Evolutionary conservation across 2,113 vertebrate species (phyloP), one percentile per base, ranked within the genome.

Genomic region (Amphiprion ocellaris): DNA sequence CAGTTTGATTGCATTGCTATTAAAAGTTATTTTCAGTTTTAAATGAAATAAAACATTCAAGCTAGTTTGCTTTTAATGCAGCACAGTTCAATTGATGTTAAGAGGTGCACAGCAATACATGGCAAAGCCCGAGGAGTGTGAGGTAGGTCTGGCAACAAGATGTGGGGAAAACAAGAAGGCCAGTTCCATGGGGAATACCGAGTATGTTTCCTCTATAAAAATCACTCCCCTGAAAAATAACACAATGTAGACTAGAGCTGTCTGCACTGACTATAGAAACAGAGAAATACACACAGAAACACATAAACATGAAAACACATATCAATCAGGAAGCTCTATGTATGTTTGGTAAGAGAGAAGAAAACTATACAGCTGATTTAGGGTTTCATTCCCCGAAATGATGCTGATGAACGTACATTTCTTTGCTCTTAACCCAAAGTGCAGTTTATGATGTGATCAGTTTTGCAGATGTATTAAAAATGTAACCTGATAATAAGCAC

Each of bases 141-240:
- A 49, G 63, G 64, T 60, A 17, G 69, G 53, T 73, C 72, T 86
- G 75, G 62, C 30, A 69, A 19, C 33, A 47, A 33, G 21, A 49
- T 64, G 56, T 55, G 33, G 49, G 47, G 21, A 21, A 80, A 75
- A 69, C 50, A 30, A 39, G 33, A 10, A 5, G 4, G 12, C 37
- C 76, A 77, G 58, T 10, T 70, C 41, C 46, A 70, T 46, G n/a
- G 55, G 47, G 4, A 58, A 30, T 14, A 55, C 53, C 16, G 55
- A 11, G 21, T 30, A 46, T 15, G 47, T 79, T 79, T n/a, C 60
- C 26, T 41, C 44, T 17, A 37, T 64, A 15, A 70, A 74, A 74
- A 28, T 62, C 4, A n/a, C 19, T 17, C 24, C 23, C 1, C 16
- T 23, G 33, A 52, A 21, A 79, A 65, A 1, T 30, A 12, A 17